Base-by-base conservation (phyloP, 2,113 vertebrate genomes). In the Sander vitreus region DNA sequence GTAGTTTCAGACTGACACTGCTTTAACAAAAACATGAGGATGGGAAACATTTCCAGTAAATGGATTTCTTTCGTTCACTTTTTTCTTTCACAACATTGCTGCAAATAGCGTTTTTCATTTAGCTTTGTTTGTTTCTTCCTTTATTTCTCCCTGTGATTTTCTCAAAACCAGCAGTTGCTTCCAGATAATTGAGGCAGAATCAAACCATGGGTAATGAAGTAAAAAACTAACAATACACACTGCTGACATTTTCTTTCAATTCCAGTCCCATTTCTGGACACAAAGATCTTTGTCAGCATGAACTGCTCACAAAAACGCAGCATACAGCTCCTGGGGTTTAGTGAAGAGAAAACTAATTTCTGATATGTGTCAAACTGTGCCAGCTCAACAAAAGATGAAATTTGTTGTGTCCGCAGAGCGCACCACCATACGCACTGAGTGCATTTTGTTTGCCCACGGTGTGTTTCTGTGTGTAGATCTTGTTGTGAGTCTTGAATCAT, bases 171-270 rank as follows among this genome's bases (percentile, higher is more conserved):
- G 73, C 80, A 79, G 71, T 39, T 54, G 71, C 81, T 76, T 67
- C 57, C 36, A 75, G 50, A 78, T 48, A 53, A 80, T 18, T 50
- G 59, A 45, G 13, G 70, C 73, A 67, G 43, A 74, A 66, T 88
- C 69, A 74, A 81, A 79, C 30, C 67, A 81, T 47, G 68, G 39
- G 60, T 63, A 77, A 81, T 78, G 71, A 89, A 82, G 76, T 78
- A 63, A 80, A 74, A 43, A 78, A 85, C 69, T 70, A 83, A 86
- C 69, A 84, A 66, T 50, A 85, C 60, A 83, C 60, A 76, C 76
- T 69, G 54, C n/a, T 63, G 60, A 36, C 33, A 80, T 73, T 88
- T 79, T 79, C 65, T 85, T 62, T 65, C 81, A 3, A 85, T 74
- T 54, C 53, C 8, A 79, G 77, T 19, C 68, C 5, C 53, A 78